These are phyloP conservation scores for Helostoma temminkii DNA, from an alignment of 2,797 vertebrate species.

Conservation along the genomic window DNA sequence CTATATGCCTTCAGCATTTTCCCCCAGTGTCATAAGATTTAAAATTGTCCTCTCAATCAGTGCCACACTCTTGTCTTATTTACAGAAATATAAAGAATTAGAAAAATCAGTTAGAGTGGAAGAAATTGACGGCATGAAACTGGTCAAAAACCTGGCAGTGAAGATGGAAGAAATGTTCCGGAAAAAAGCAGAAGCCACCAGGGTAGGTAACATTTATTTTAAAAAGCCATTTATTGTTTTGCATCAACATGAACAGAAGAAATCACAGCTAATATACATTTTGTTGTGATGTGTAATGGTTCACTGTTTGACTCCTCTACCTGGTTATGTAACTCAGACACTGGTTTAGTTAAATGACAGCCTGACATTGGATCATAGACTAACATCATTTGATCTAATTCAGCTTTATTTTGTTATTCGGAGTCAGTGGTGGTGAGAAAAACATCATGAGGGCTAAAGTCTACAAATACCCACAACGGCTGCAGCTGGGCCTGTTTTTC, in stretches of 20 bases:
- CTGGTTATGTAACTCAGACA: background rate
- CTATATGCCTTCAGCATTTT: background rate
- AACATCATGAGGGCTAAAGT: background rate
- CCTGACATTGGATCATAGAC: background rate
- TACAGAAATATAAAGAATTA: conserved; percentile 96
- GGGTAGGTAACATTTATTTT: conserved; percentile 82
- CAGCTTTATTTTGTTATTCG: conserved; percentile 4
- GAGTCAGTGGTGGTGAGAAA: background rate
- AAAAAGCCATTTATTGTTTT: background rate
- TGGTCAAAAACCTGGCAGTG: conserved; percentile 95
- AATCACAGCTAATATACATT: background rate
- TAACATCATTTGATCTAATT: background rate
- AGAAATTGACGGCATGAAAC: conserved; percentile 94
- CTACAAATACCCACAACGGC: background rate
- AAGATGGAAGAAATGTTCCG: conserved; percentile 98
- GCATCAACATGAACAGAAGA: background rate
- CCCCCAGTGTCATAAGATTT: background rate
- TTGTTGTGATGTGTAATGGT: background rate
- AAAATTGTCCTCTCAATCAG: background rate
- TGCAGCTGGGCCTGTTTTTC: background rate
- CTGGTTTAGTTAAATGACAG: background rate
- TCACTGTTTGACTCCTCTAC: background rate
- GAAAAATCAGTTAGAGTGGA: conserved; percentile 94
- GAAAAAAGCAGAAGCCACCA: conserved; percentile 93
- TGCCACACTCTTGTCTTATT: conserved; percentile 30